A percentile compares a stretch with the other conserved stretches of the same genome.
phyloP scores from a whole-genome alignment of 2,888 invertebrate species.

The Folsomia candida region DNA sequence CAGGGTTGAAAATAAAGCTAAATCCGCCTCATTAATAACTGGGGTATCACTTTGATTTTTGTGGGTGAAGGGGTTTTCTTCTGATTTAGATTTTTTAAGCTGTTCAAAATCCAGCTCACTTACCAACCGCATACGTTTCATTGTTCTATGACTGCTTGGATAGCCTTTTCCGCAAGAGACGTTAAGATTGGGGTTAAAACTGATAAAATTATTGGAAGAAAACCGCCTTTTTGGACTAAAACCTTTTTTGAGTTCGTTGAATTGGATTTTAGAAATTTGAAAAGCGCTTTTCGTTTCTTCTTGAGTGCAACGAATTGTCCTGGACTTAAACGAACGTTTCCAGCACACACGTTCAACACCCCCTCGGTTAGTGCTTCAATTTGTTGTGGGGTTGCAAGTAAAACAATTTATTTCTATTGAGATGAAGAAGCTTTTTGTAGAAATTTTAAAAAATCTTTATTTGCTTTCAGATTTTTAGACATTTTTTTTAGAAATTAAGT shows the following conservation, averaged over 20 bases:
- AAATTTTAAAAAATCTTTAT: not conserved
- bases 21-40: not conserved
- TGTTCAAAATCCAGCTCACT: not conserved
- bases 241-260: not conserved
- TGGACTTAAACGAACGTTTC: not conserved
- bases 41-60: too few species aligned
- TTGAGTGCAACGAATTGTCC: not conserved
- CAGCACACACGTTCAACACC: not conserved
- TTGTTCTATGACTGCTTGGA: not conserved
- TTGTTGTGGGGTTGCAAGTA: not conserved
- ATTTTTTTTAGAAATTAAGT: not conserved
- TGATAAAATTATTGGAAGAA: not conserved
- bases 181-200: not conserved
- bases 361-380: not conserved
- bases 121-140: not conserved
- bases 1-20: not conserved
- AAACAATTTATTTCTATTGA: not conserved
- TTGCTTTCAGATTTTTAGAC: not conserved
- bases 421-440: not conserved
- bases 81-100: not conserved
- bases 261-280: not conserved
- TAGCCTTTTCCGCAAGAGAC: not conserved
- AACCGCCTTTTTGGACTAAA: not conserved
- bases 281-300: not conserved
- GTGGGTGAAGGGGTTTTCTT: too few species aligned